These are phyloP conservation scores for Actenoides lindsayi DNA, from an alignment of 2,113 vertebrate genomes.

Conservation along the genomic window DNA sequence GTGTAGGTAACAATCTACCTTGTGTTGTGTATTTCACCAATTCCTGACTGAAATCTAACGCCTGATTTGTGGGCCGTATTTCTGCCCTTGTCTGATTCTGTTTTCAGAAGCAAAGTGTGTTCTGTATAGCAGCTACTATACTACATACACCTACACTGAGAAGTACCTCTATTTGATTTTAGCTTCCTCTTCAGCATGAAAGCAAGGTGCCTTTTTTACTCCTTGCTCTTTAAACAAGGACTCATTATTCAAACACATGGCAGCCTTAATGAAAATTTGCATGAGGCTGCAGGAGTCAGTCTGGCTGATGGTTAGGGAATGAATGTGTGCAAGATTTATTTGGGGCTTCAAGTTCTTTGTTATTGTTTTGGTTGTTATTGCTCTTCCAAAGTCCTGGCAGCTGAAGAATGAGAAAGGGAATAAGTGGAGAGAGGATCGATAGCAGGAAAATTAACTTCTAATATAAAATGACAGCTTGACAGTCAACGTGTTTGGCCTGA, in stretches of 20 bases:
- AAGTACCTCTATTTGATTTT: neutral
- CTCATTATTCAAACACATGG: neutral
- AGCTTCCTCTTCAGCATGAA: neutral
- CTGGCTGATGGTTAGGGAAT: neutral
- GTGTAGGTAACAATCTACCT: neutral
- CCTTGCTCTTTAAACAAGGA: neutral
- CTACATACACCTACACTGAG: neutral
- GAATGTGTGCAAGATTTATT: neutral
- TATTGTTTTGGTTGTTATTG: neutral
- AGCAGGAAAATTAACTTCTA: conserved; percentile 40
- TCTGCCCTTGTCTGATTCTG: neutral
- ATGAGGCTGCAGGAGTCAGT: neutral
- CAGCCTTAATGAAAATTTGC: neutral
- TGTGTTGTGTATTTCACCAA: neutral
- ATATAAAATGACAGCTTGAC: conserved; percentile 52
- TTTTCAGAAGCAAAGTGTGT: neutral
- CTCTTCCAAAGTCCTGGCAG: neutral
- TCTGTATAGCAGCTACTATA: neutral
- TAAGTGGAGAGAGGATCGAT: conserved; percentile 29
- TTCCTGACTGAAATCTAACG: neutral
- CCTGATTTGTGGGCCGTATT: neutral
- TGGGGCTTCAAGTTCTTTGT: neutral
- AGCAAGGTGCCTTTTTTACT: neutral
- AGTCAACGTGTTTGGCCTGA: neutral
- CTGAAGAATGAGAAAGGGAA: conserved; percentile 26